Conservation (phyloP, 2,888 invertebrate genomes). For the Deroplatys truncata region DNA sequence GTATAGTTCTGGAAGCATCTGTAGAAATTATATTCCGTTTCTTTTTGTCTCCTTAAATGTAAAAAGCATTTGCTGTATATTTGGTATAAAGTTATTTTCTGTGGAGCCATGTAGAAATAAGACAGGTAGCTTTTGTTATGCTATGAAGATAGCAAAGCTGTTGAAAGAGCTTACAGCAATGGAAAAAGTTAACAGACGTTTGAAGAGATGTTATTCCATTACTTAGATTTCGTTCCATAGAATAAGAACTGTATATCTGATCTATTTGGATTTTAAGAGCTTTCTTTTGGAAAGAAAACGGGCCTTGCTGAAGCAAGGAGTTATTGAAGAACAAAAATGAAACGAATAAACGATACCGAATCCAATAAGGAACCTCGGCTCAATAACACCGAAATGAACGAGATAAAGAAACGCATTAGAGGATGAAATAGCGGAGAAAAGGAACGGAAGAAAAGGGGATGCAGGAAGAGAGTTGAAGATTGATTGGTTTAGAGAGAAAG, state of each 20-base stretch:
- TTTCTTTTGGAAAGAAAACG: background rate
- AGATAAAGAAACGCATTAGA: conserved; percentile 29
- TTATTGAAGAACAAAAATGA: conserved; percentile 12
- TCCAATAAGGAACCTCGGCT: conserved; percentile 29
- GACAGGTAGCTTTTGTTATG: no score
- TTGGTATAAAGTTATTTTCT: no score
- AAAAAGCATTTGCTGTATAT: no score
- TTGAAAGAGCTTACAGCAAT: background rate
- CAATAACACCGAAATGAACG: conserved; percentile 20
- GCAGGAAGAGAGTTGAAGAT: background rate
- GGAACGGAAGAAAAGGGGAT: background rate
- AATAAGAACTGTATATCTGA: background rate
- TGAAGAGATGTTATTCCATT: background rate
- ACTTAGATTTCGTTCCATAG: background rate
- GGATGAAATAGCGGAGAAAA: conserved; percentile 24
- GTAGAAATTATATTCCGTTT: no score
- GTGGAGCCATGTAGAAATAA: no score
- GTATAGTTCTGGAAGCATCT: no score
- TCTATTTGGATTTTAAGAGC: background rate
- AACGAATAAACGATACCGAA: conserved; percentile 13
- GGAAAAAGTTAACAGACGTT: background rate
- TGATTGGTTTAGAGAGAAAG: conserved; percentile 13
- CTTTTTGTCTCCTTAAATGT: no score
- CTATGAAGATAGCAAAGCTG: background rate
- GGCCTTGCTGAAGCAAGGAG: background rate